phyloP scores from a whole-genome alignment of 2,113 vertebrate species.

The Steatornis caripensis region DNA sequence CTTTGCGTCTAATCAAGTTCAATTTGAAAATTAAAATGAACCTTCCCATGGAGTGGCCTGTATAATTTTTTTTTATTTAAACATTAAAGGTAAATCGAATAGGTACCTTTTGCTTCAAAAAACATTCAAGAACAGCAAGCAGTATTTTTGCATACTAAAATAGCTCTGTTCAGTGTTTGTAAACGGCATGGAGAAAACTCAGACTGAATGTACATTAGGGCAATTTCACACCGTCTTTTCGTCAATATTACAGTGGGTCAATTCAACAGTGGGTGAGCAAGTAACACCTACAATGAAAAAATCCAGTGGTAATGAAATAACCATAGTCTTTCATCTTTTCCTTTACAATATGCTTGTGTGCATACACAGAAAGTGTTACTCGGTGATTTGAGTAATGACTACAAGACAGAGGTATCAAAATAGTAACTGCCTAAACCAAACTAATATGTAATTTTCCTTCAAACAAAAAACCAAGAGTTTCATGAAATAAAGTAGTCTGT shows the following conservation, averaged over 20 bases:
- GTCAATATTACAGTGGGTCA: conserved; percentile 16
- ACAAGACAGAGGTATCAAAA: not conserved
- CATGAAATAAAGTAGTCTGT: not conserved
- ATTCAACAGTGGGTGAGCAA: conserved; percentile 12
- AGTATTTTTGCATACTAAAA: not conserved
- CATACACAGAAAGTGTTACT: not conserved
- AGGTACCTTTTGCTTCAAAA: not conserved
- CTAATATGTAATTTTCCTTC: not conserved
- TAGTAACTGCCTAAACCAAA: not conserved
- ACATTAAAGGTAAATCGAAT: not conserved
- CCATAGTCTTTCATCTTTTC: not conserved
- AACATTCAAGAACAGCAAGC: not conserved
- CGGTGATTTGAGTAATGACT: conserved; percentile 8
- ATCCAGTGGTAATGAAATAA: conserved; percentile 7
- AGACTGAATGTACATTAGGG: not conserved
- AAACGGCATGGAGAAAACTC: not conserved
- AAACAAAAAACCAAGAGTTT: not conserved
- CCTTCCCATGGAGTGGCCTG: not conserved
- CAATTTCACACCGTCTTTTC: conserved; percentile 14
- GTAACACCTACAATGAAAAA: not conserved
- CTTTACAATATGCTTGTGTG: not conserved
- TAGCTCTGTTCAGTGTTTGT: not conserved
- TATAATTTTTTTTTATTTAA: not conserved
- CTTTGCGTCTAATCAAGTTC: not conserved
- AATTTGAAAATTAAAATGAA: not conserved